phyloP scores from a whole-genome alignment of 2,797 vertebrate species.

The Dendrocincla tyrannina region DNA sequence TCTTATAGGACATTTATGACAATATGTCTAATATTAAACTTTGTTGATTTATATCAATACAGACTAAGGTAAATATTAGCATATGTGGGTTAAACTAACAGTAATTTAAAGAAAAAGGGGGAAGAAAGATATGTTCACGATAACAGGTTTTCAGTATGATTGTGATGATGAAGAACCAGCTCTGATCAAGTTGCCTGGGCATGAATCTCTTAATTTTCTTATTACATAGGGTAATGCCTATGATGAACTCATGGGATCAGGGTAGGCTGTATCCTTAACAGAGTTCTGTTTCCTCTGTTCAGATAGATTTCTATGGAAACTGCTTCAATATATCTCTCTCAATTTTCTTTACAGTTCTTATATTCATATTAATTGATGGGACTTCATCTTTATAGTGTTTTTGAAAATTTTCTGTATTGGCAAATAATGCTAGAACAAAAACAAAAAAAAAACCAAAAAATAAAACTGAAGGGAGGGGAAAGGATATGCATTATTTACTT shows the following conservation, averaged over 20 bases:
- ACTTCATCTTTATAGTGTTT: background rate
- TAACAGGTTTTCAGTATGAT: background rate
- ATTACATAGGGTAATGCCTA: background rate
- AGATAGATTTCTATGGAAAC: slow-evolving; percentile 15
- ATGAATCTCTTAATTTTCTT: background rate
- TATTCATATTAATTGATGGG: background rate
- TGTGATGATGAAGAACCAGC: background rate
- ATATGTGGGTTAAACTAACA: background rate
- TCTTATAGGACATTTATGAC: slow-evolving; percentile 6
- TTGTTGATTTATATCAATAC: background rate
- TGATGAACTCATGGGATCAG: background rate
- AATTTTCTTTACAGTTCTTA: slow-evolving; percentile 31
- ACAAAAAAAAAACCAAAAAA: background rate
- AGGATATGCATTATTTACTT: background rate
- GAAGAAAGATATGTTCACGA: background rate
- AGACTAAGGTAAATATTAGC: background rate
- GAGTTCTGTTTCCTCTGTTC: background rate
- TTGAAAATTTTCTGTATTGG: background rate
- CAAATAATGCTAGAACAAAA: background rate
- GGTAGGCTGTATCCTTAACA: background rate
- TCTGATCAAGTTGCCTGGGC: background rate
- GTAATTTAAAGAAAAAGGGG: background rate
- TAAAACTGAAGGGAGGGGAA: background rate
- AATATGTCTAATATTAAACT: background rate
- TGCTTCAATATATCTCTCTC: background rate